phyloP scores from a whole-genome alignment of 2,888 invertebrate genomes.

The Pogonocherus hispidulus region DNA sequence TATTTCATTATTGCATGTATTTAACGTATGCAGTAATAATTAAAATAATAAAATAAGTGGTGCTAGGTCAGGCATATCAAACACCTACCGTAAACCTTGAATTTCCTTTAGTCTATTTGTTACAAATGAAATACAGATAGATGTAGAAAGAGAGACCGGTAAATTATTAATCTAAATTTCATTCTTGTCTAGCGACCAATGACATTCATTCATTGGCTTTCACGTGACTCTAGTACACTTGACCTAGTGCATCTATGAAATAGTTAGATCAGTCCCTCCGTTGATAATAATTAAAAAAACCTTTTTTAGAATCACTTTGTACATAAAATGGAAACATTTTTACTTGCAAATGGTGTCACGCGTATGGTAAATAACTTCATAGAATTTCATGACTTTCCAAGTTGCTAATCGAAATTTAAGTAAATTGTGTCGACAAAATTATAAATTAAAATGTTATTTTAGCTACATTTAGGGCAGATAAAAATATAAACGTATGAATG shows the following conservation, averaged over 20 bases:
- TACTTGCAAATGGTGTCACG: neutral
- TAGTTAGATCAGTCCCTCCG: neutral
- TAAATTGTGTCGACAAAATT: constrained; percentile 45
- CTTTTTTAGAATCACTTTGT: neutral
- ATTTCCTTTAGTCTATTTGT: neutral
- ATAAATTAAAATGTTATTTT: constrained; percentile 52
- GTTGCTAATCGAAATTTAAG: constrained; percentile 32
- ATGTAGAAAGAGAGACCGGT: neutral
- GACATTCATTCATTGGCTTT: neutral
- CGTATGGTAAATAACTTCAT: constrained; percentile 24
- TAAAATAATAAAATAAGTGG: neutral
- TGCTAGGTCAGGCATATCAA: constrained; percentile 4
- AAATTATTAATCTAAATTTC: neutral
- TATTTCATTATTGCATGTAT: neutral
- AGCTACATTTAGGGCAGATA: constrained; percentile 51
- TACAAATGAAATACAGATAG: neutral
- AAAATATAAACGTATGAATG: constrained; percentile 46
- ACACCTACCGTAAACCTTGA: neutral
- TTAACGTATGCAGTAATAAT: neutral
- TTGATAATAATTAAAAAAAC: neutral
- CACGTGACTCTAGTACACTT: neutral
- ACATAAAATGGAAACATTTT: neutral
- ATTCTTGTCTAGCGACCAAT: neutral
- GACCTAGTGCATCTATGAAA: neutral
- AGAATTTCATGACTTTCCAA: constrained; percentile 26